Percentiles rank a stretch among this genome's conserved stretches.
These are phyloP conservation scores for Nothura maculosa DNA, from an alignment of 2,797 vertebrate species.

Conservation along the genomic window DNA sequence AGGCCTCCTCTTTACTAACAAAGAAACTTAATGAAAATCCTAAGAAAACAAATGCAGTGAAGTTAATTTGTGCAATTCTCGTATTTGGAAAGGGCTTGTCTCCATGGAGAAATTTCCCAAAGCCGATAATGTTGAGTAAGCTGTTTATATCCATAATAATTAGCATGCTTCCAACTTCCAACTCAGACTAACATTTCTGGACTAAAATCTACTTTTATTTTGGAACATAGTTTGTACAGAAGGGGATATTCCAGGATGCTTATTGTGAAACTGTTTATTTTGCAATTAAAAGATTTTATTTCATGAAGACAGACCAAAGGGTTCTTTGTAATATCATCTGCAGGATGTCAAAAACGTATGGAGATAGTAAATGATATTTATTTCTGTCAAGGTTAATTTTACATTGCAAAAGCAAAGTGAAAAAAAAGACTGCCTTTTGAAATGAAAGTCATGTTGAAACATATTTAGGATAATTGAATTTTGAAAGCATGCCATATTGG, in stretches of 20 bases:
- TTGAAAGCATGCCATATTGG: background rate
- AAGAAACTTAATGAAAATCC: background rate
- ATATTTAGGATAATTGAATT: background rate
- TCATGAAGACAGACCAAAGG: background rate
- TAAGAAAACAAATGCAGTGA: slow-evolving; percentile 3
- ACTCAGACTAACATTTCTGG: background rate
- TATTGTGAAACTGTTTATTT: slow-evolving; percentile 33
- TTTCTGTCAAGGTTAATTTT: slow-evolving; percentile 11
- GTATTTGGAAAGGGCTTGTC: background rate
- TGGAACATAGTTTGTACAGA: background rate
- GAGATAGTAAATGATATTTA: background rate
- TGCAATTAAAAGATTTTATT: background rate
- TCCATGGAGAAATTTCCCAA: background rate
- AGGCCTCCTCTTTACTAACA: background rate
- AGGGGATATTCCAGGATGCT: background rate
- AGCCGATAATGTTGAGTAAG: slow-evolving; percentile 43
- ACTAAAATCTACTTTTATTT: slow-evolving; percentile 22
- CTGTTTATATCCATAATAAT: background rate
- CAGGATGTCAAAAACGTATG: background rate
- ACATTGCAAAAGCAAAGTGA: background rate
- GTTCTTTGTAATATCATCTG: background rate
- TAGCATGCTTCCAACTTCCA: background rate
- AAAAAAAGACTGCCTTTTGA: background rate
- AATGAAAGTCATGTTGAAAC: slow-evolving; percentile 6
- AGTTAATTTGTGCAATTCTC: slow-evolving; percentile 30